phyloP scores from a whole-genome alignment of 2,113 vertebrate genomes.

The Lepus timidus region DNA sequence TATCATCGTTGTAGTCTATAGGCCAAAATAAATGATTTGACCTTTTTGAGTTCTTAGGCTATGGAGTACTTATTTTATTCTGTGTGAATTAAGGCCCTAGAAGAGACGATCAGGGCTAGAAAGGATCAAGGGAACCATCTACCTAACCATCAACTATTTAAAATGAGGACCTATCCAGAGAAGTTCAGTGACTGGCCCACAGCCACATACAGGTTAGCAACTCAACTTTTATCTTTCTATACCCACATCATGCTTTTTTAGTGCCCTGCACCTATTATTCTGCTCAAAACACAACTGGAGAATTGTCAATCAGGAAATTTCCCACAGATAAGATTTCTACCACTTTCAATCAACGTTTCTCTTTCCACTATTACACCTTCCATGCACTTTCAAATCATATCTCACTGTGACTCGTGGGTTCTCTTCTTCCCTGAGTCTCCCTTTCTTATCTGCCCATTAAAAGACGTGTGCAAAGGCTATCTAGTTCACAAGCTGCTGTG shows the following conservation, averaged over 20 bases:
- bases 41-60: conserved; percentile 23
- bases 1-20: neutral
- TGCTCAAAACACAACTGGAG: neutral
- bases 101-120: conserved; percentile 4
- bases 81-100: conserved; percentile 4
- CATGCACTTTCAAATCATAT: neutral
- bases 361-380: neutral
- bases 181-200: neutral
- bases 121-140: neutral
- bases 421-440: neutral
- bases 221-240: neutral
- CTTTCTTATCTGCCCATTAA: neutral
- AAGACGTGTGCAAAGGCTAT: neutral
- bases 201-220: neutral
- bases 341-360: conserved; percentile 19
- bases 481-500: neutral
- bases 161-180: neutral
- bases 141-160: neutral
- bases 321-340: neutral
- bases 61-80: neutral
- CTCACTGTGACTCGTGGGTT: neutral
- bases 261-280: neutral
- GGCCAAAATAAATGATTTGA: conserved; percentile 6
- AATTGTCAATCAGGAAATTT: conserved; percentile 16
- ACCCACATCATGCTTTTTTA: neutral